A percentile compares a stretch with the other conserved stretches of the same genome.
These are phyloP conservation scores for Zoroaster sp. DNA, from an alignment of 53 echinoderm and acorn worm genomes.

Conservation along the genomic window DNA sequence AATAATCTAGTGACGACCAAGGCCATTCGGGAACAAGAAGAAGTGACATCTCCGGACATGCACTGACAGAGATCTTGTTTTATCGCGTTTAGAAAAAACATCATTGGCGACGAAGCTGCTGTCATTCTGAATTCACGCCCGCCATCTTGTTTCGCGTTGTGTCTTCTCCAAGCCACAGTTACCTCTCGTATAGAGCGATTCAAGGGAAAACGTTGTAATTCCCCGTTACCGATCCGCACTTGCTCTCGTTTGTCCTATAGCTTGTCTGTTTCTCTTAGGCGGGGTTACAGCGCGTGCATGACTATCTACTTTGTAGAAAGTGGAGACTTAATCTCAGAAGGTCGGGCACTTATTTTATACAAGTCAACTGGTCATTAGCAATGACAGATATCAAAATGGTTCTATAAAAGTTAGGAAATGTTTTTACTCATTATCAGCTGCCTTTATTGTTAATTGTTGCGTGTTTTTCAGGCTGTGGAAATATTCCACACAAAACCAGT, in stretches of 20 bases:
- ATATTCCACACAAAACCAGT: background rate
- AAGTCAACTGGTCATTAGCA: background rate
- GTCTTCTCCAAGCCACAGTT: background rate
- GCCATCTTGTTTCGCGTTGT: slow-evolving; percentile 34
- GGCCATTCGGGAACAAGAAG: background rate
- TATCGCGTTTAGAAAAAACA: too few species aligned
- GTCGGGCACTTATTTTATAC: background rate
- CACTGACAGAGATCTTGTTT: background rate
- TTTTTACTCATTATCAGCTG: background rate
- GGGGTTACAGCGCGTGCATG: background rate
- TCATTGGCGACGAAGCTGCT: background rate
- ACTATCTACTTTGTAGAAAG: background rate
- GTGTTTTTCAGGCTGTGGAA: background rate
- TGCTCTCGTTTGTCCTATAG: background rate
- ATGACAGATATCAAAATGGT: background rate
- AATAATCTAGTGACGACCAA: background rate
- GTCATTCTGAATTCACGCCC: background rate
- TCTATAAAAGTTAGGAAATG: too few species aligned
- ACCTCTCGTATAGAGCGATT: background rate
- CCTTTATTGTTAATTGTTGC: background rate
- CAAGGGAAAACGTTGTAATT: background rate
- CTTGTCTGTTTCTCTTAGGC: background rate
- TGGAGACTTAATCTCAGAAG: background rate
- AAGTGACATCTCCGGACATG: background rate
- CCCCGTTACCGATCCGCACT: background rate